Evolutionary conservation across 2,797 vertebrate species (phyloP).

Genomic region (Holocentrus rufus): DNA sequence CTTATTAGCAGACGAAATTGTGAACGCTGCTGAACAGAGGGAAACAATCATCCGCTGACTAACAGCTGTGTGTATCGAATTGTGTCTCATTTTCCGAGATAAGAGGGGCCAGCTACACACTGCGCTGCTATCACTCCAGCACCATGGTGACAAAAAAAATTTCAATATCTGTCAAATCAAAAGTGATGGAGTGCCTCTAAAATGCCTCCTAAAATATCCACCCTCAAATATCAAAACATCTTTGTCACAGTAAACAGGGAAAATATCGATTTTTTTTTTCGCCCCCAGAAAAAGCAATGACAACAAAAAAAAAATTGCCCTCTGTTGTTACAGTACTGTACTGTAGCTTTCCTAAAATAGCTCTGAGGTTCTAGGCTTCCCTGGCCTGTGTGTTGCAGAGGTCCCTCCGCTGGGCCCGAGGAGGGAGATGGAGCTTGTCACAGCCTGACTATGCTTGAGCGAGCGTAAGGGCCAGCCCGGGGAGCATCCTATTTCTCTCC

Average conservation of each 20-base stretch:
- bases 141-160: conserved; percentile 23
- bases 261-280: conserved; percentile 15
- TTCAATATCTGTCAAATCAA: conserved; percentile 52
- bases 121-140: conserved; percentile 43
- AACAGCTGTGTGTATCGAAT: conserved; percentile 38
- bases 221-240: conserved; percentile 49
- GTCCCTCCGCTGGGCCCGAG: conserved; percentile 20
- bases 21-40: conserved; percentile 24
- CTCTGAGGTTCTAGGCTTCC: conserved; percentile 41
- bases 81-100: conserved; percentile 39
- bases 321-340: conserved; percentile 26
- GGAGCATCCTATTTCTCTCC: conserved; percentile 49
- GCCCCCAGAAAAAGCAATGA: conserved; percentile 8
- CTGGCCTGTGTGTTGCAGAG: conserved; percentile 21
- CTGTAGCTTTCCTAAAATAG: conserved; percentile 44
- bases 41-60: conserved; percentile 17
- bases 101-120: conserved; percentile 33
- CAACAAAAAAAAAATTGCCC: conserved; percentile 23
- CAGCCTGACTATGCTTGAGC: conserved; percentile 44
- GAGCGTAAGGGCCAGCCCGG: conserved; percentile 29
- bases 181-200: conserved; percentile 55
- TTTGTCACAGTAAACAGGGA: conserved; percentile 28
- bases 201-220: conserved; percentile 49
- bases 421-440: conserved; percentile 40
- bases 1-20: conserved; percentile 12